Evolutionary conservation across 2,113 vertebrate species (phyloP).

Genomic region (Nyctereutes procyonoides): DNA sequence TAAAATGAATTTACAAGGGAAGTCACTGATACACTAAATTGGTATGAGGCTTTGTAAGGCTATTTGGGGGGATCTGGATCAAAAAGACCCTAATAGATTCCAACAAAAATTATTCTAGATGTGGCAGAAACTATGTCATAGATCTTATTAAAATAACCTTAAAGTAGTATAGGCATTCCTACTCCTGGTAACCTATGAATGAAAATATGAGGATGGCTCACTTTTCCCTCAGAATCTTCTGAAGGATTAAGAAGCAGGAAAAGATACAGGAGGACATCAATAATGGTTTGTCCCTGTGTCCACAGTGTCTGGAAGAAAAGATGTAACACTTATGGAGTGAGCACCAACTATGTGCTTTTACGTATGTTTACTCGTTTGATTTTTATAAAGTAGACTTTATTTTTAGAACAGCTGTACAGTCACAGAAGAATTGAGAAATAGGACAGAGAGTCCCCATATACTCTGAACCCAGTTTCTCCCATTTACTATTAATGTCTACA

Average conservation of each 20-base stretch:
- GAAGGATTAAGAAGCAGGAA: background rate
- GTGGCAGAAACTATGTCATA: background rate
- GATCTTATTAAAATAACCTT: conserved; percentile 2
- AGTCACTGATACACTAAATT: background rate
- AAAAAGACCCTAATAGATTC: background rate
- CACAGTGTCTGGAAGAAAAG: background rate
- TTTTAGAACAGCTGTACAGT: background rate
- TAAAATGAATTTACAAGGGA: conserved; percentile 9
- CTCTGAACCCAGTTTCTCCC: background rate
- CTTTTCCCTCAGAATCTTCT: background rate
- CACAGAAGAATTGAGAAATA: conserved; percentile 10
- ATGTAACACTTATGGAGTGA: background rate
- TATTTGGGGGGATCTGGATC: background rate
- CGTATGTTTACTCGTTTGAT: background rate
- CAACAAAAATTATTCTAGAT: conserved; percentile 6
- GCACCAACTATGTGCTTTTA: background rate
- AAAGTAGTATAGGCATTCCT: background rate
- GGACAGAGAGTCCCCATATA: background rate
- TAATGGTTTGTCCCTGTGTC: background rate
- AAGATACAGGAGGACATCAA: background rate
- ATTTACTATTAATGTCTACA: background rate
- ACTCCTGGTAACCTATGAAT: background rate
- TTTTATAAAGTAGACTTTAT: background rate
- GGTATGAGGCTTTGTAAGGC: background rate
- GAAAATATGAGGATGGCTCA: background rate